Evolutionary conservation across 2,888 invertebrate genomes (phyloP), one percentile per base, ranked within the genome.

Genomic region (Phymatocera aterrima): DNA sequence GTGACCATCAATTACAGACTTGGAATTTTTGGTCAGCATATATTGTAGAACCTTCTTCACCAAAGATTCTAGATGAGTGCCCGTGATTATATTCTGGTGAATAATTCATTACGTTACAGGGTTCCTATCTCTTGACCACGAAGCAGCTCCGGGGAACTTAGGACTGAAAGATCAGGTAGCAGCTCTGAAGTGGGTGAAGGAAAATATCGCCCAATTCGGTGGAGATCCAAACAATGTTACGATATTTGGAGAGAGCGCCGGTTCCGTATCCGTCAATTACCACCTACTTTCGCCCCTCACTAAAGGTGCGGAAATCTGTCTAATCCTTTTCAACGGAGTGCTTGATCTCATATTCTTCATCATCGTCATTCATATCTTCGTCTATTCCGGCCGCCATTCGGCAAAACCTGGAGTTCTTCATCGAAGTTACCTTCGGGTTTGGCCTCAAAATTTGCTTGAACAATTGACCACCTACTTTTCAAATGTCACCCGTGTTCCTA

Each of bases 161-260:
- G 95, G 94, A 0, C 90, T 95, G 3, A 95, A 95, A 85, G 95
- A 95, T 88, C 95, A 95, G 83, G 84, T 91, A 87, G 84, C 92
- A 92, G 93, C 94, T 0, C 89, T 95, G 0, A 91, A 93, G 79
- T 95, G 94, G 91, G 92, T 95, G 15, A 92, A 93, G 79, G 92
- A 92, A 78, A 93, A 93, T 79, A 94, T 95, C 37, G 91, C 90
- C 60, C 89, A 91, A 31, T 95, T 95, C 80, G 94, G 94, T 0
- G 95, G 95, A 0, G 92, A 95, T 88, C 93, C 93, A 1, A 87
- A 92, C 31, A 92, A 93, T 5, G 94, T 95, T 0, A 95, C 95
- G 0, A 91, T 95, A 77, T 95, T 95, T 82, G 95, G 95, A 0
- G 94, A 95, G 84, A 94, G 94, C 84, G 95, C 95, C 0, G 95